These are phyloP conservation scores for Aphis gossypii DNA, from an alignment of 1,140 invertebrate genomes.

Conservation along the genomic window DNA sequence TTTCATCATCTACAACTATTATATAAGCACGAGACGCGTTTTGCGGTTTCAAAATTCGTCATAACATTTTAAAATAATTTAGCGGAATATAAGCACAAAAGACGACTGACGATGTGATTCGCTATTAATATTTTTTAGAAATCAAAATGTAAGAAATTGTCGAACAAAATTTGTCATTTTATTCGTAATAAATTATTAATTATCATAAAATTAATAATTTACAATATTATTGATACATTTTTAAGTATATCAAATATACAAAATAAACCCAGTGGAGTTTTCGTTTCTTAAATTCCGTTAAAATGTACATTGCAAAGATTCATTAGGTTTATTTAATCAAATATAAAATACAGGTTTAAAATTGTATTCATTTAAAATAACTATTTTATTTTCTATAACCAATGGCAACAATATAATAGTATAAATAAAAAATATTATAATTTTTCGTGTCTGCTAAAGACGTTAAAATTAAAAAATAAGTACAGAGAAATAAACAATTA, in stretches of 20 bases:
- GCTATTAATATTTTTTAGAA: neutral
- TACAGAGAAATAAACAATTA: too few species aligned
- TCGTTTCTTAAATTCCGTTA: too few species aligned
- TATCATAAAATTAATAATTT: neutral
- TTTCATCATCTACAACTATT: neutral
- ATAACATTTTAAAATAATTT: neutral
- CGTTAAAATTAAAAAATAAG: too few species aligned
- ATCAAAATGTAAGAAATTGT: neutral
- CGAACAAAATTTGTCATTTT: neutral
- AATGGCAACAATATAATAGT: too few species aligned
- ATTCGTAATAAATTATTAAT: neutral
- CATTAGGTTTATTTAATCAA: neutral
- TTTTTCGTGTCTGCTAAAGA: too few species aligned
- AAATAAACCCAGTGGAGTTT: too few species aligned
- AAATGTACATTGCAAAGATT: neutral
- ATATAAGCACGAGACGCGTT: neutral
- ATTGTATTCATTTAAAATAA: too few species aligned
- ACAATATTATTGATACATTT: neutral
- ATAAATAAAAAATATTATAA: too few species aligned
- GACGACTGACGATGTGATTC: neutral
- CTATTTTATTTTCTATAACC: too few species aligned
- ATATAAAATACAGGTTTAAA: neutral
- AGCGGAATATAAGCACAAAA: neutral
- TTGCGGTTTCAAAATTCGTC: neutral
- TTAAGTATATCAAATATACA: neutral